Percentiles rank a stretch among this genome's conserved stretches.
Evolutionary conservation across 2,888 invertebrate species (phyloP).

Genomic region (Rhamnusium bicolor): DNA sequence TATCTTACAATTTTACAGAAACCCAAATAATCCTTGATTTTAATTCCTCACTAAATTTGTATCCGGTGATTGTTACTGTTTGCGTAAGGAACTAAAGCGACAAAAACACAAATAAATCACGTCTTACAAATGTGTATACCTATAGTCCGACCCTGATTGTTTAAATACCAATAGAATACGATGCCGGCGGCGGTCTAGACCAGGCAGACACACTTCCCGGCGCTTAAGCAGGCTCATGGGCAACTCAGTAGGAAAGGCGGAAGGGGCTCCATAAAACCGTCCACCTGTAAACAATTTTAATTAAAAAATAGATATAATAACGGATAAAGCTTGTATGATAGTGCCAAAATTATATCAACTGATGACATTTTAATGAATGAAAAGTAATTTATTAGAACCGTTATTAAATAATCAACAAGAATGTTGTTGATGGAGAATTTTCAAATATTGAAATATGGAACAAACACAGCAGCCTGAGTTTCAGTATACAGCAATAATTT

Average conservation of each 20-base stretch:
- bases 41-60: neutral
- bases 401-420: too few relatives aligned
- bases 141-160: slow-evolving; percentile 50
- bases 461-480: too few relatives aligned
- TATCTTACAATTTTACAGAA: neutral
- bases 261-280: neutral
- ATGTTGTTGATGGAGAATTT: too few relatives aligned
- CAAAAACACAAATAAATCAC: neutral
- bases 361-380: too few relatives aligned
- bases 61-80: neutral
- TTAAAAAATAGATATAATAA: too few relatives aligned
- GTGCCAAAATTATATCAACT: too few relatives aligned
- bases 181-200: slow-evolving; percentile 60
- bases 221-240: slow-evolving; percentile 40
- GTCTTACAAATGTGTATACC: neutral
- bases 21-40: neutral
- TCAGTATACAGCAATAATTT: too few relatives aligned
- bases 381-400: too few relatives aligned
- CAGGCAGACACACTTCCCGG: slow-evolving; percentile 58
- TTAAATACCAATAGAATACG: slow-evolving; percentile 54
- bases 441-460: too few relatives aligned
- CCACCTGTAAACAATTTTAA: too few relatives aligned
- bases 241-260: neutral
- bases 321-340: too few relatives aligned
- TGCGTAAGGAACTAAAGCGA: neutral